Evolutionary conservation across 2,888 invertebrate genomes (phyloP).

Genomic region (Ecliptopera silaceata): DNA sequence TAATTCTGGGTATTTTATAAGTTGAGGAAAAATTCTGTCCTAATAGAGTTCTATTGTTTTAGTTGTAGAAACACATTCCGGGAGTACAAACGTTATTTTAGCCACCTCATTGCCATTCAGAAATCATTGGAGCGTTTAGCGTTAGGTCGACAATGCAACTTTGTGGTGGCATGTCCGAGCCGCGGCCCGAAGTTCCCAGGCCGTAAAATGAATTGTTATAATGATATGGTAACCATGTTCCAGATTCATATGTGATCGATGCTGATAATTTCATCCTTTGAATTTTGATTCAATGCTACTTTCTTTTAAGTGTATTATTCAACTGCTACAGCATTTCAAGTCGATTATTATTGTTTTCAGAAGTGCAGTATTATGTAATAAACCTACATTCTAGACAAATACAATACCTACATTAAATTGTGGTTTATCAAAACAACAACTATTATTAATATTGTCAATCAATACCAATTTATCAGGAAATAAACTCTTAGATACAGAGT

Average conservation of each 20-base stretch:
- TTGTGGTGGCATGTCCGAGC: conserved; percentile 47
- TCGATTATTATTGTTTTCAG: no score
- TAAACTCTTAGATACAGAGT: no score
- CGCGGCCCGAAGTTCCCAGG: conserved; percentile 58
- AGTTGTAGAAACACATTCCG: conserved; percentile 10
- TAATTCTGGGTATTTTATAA: neutral
- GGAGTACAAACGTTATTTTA: conserved; percentile 27
- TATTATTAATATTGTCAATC: no score
- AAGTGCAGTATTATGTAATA: no score
- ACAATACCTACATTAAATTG: no score
- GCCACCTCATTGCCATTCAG: conserved; percentile 52
- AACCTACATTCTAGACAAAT: no score
- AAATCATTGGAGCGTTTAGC: conserved; percentile 49
- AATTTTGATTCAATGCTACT: conserved; percentile 52
- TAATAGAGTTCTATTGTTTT: conserved; percentile 11
- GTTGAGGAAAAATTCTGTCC: neutral
- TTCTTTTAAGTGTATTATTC: conserved; percentile 17
- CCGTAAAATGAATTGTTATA: conserved; percentile 57
- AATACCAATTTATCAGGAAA: no score
- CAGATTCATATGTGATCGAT: conserved; percentile 57
- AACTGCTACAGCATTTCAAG: neutral
- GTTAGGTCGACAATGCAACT: conserved; percentile 46
- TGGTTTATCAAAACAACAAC: no score
- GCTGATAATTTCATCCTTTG: conserved; percentile 64
- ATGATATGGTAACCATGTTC: conserved; percentile 62